Base-by-base conservation (phyloP, 2,797 vertebrate species). In the Chanos chanos region DNA sequence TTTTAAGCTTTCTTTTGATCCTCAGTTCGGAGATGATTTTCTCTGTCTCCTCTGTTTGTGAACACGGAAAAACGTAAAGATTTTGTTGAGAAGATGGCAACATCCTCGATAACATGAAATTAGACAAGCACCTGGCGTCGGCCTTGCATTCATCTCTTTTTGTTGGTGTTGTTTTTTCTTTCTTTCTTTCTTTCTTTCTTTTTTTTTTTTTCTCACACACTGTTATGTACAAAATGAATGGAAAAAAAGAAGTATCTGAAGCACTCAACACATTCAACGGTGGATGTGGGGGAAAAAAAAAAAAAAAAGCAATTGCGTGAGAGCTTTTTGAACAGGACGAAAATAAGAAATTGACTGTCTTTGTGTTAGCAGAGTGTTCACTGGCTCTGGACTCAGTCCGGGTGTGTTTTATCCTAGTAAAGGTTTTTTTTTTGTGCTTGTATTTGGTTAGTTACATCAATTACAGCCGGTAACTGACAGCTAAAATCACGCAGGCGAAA, bases 401-500 rank as follows among this genome's bases (percentile, higher is more conserved):
- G 92, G 94, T 93, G 90, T 88, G 89, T 93, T 94, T 93, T 92
- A 69, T 68, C 61, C 71, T 7, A 55, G 67, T 56, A 56, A 70
- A 70, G 72, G 68, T 71, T 80, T 77, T 74, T 66, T 54, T 69
- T 44, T 69, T 61, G 55, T 94, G 92, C 96, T 94, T 95, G 94
- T 95, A 88, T 96, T 95, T 92, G 93, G 94, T 99, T 97, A 96
- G 96, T 99, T 97, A 98, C 95, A 96, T 95, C 97, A 99, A 99
- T 99, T 99, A 98, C 89, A 92, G 91, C 93, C 94, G 95, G 91
- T 99, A 97, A 97, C 92, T 98, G 96, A 98, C 95, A 98, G 96
- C 94, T 93, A 96, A 94, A 95, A 94, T 94, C 94, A 94, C 90
- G 93, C 93, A 91, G 92, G 93, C 93, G 92, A 96, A 95, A 93